Conservation (phyloP, 1,140 invertebrate species). For the Antheraea pernyi region DNA sequence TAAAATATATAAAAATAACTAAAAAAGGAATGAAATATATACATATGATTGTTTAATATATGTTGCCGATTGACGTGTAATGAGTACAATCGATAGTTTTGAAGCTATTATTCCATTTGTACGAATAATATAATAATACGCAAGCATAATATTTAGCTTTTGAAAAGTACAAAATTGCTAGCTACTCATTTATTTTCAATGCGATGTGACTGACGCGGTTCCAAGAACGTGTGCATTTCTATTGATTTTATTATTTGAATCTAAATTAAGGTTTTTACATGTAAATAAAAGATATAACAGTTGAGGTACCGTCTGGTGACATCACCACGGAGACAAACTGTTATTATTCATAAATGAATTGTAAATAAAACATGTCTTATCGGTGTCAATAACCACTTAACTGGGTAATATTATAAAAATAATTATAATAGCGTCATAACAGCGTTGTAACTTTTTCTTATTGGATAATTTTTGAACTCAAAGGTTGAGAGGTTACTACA, state of each 20-base stretch:
- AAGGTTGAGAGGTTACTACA: too few species aligned
- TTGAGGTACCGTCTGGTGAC: background rate
- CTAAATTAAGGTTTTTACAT: background rate
- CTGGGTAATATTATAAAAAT: background rate
- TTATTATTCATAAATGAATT: background rate
- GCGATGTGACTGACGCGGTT: background rate
- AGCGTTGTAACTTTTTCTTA: background rate
- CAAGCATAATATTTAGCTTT: background rate
- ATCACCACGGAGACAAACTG: background rate
- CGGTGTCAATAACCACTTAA: background rate
- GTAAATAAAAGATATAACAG: background rate
- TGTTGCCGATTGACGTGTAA: too few species aligned
- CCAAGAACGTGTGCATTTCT: background rate
- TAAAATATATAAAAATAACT: too few species aligned
- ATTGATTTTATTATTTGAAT: background rate
- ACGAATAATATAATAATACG: too few species aligned
- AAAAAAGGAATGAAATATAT: too few species aligned
- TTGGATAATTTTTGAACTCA: too few species aligned
- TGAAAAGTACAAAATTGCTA: background rate
- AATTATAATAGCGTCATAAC: background rate
- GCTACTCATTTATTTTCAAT: background rate
- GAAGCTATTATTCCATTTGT: too few species aligned
- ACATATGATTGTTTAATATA: too few species aligned
- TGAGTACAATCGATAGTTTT: too few species aligned
- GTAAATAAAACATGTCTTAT: background rate